Conservation (phyloP, 1,140 invertebrate species). For the Drosophila trapezifrons region DNA sequence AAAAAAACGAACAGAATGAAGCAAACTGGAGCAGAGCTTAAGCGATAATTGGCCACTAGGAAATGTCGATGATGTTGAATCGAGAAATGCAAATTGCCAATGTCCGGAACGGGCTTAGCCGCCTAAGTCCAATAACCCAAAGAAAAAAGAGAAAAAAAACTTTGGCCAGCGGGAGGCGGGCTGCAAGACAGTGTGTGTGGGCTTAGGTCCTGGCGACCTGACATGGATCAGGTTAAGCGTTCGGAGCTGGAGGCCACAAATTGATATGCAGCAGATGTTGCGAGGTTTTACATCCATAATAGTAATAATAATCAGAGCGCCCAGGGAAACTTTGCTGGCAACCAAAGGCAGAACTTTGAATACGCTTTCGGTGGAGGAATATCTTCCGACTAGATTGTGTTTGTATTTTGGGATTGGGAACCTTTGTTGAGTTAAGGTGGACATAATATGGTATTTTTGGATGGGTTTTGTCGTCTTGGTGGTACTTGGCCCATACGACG, state of each 20-base stretch:
- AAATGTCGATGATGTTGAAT: slow-evolving; percentile 69
- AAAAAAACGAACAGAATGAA: slow-evolving; percentile 26
- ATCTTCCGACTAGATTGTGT: no score
- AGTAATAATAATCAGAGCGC: slow-evolving; percentile 51
- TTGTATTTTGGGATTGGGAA: no score
- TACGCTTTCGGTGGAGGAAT: slow-evolving; percentile 10
- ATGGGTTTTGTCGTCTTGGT: neutral
- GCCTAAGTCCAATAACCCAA: slow-evolving; percentile 41
- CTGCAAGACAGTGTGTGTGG: neutral
- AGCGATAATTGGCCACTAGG: slow-evolving; percentile 78
- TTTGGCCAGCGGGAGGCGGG: slow-evolving; percentile 7
- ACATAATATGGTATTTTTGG: no score
- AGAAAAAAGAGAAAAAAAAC: slow-evolving; percentile 14
- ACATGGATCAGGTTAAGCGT: slow-evolving; percentile 56
- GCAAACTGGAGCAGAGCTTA: slow-evolving; percentile 50
- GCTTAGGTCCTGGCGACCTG: slow-evolving; percentile 39
- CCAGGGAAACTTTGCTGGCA: neutral
- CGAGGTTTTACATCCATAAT: slow-evolving; percentile 58
- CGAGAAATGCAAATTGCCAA: slow-evolving; percentile 73
- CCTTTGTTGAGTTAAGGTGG: no score
- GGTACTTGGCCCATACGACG: neutral
- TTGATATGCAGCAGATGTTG: slow-evolving; percentile 82
- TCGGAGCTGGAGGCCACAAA: slow-evolving; percentile 46
- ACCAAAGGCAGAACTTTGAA: neutral
- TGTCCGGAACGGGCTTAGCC: slow-evolving; percentile 72